Conservation (phyloP, 2,888 invertebrate genomes). For the Lomographa bimaculata region DNA sequence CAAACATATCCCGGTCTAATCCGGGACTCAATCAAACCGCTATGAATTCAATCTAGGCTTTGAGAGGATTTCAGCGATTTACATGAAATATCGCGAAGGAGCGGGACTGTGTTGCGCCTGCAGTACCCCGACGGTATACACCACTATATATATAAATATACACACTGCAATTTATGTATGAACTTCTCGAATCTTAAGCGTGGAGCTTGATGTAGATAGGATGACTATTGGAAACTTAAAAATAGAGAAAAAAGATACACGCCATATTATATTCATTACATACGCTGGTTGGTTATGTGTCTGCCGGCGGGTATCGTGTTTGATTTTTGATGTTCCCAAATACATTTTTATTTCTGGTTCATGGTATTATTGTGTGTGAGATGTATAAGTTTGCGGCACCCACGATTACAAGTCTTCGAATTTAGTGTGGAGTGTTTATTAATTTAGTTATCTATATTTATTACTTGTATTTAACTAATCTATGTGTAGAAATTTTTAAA, state of each 20-base stretch:
- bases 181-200: slow-evolving; percentile 11
- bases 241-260: not conserved
- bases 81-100: slow-evolving; percentile 43
- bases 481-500: no score
- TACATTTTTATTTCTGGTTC: no score
- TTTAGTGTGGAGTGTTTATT: no score
- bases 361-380: no score
- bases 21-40: slow-evolving; percentile 26
- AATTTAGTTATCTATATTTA: no score
- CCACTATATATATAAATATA: not conserved
- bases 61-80: slow-evolving; percentile 51
- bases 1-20: slow-evolving; percentile 16
- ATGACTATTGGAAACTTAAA: not conserved
- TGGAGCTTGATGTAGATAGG: slow-evolving; percentile 6
- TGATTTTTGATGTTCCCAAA: no score
- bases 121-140: slow-evolving; percentile 7
- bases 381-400: not conserved
- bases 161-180: slow-evolving; percentile 12
- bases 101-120: slow-evolving; percentile 23
- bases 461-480: no score
- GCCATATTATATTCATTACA: no score
- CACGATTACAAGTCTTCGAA: slow-evolving; percentile 8
- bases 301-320: no score
- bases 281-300: no score
- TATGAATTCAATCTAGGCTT: slow-evolving; percentile 46